Percentiles rank a stretch among this genome's conserved stretches.
Conservation (phyloP, 2,888 invertebrate genomes). For the Tachina lurida region DNA sequence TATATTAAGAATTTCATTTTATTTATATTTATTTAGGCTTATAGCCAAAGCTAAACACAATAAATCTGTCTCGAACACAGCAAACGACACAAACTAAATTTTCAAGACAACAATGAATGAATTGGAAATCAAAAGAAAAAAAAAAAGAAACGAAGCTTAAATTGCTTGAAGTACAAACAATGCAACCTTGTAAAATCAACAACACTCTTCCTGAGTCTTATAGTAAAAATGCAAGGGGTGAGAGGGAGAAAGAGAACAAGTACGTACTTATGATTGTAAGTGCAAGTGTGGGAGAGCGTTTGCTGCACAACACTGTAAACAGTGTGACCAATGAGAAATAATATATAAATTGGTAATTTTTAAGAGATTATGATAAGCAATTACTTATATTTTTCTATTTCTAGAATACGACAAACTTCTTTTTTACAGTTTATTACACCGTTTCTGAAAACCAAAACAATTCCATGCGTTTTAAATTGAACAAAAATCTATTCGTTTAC, state of each 20-base stretch:
- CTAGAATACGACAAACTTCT: no score
- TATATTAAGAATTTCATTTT: slow-evolving; percentile 65
- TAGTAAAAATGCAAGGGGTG: neutral
- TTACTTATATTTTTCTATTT: no score
- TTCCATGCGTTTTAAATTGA: no score
- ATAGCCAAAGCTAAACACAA: slow-evolving; percentile 64
- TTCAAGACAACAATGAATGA: slow-evolving; percentile 49
- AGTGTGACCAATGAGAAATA: no score
- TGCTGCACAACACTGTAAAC: neutral
- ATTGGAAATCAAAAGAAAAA: slow-evolving; percentile 22
- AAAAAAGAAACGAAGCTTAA: slow-evolving; percentile 22
- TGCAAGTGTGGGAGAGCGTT: neutral
- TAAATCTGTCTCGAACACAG: slow-evolving; percentile 59
- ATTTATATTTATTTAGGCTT: slow-evolving; percentile 67
- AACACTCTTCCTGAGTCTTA: slow-evolving; percentile 51
- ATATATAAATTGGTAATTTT: no score
- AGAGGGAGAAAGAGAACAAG: neutral
- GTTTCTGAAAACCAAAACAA: no score
- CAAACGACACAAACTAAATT: slow-evolving; percentile 42
- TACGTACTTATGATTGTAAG: no score
- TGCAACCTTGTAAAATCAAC: slow-evolving; percentile 64
- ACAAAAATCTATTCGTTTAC: no score
- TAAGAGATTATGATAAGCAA: no score
- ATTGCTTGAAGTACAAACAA: slow-evolving; percentile 52
- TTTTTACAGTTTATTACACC: no score